A percentile compares a stretch with the other conserved stretches of the same genome.
phyloP scores from a whole-genome alignment of 2,113 vertebrate species.

The Pycnonotus jocosus region DNA sequence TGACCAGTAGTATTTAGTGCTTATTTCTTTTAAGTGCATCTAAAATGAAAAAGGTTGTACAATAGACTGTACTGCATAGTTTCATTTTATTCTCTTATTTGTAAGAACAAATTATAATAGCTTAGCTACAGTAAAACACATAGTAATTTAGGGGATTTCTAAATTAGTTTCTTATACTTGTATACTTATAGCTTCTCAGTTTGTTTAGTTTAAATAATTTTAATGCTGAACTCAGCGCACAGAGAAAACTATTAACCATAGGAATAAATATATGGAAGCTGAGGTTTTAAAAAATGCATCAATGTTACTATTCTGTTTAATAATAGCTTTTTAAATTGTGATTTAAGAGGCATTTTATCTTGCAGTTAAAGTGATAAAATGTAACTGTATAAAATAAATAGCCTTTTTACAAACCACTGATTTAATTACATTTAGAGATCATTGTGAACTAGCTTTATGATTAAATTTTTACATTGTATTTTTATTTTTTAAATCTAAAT shows the following conservation, averaged over 20 bases:
- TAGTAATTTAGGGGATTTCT: neutral
- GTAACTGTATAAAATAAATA: conserved; percentile 13
- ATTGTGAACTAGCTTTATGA: neutral
- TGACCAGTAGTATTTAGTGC: accelerated
- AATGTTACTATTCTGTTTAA: conserved; percentile 1
- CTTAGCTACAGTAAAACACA: neutral
- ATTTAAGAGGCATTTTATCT: conserved; percentile 49
- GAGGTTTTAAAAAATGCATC: conserved; percentile 23
- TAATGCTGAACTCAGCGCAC: conserved; percentile 11
- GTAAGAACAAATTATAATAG: neutral
- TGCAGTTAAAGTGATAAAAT: conserved; percentile 36
- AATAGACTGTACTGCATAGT: neutral
- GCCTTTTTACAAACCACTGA: neutral
- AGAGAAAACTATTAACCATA: neutral
- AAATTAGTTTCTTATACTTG: conserved; percentile 7
- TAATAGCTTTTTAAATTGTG: conserved; percentile 37
- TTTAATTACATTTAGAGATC: conserved; percentile 1
- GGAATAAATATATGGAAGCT: conserved; percentile 49
- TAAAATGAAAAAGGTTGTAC: neutral
- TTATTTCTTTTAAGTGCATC: neutral
- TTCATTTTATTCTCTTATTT: neutral
- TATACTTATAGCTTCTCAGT: neutral
- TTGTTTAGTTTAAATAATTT: conserved; percentile 35
- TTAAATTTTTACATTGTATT: neutral
- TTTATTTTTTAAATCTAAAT: neutral